Base-by-base conservation (phyloP, 2,797 vertebrate species). In the Neoniphon sammara region DNA sequence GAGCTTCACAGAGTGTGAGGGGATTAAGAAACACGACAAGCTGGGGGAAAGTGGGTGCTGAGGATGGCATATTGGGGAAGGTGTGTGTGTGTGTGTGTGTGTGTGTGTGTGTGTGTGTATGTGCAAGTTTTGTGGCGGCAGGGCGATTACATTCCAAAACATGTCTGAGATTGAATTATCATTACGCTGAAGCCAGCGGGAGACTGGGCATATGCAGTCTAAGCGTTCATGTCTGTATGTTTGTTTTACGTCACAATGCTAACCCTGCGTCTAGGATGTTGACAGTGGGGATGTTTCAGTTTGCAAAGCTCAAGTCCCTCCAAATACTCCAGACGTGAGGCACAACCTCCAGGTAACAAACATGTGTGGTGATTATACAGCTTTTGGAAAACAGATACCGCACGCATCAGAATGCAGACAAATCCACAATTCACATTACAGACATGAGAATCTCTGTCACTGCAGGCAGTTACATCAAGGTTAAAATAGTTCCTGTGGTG, bases 381-480 rank as follows among this genome's bases (percentile, higher is more conserved):
- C 50, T 49, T 57, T 70, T 52, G 49, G 31, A 66, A 53, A 60
- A 63, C 52, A 56, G 27, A 52, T 67, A 53, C 25, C 54, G 53
- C 44, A 58, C 53, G 56, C 67, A 82, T 71, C 60, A 66, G 55
- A 74, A 71, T 69, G 59, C 52, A 73, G 36, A 74, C 17, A 31
- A 79, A 83, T 78, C 63, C 63, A 39, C 63, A 72, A 46, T 63
- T 81, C 60, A 69, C 66, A 75, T 68, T 47, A 31, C 36, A 83
- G 66, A 80, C 46, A 36, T 66, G 21, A 78, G 66, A 54, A 61
- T 69, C 63, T 85, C 66, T 53, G 56, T 80, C 72, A 75, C 84
- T 81, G 11, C 62, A 21, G 84, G 84, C 53, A 17, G 78, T 79
- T 55, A 75, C 75, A 84, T 86, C 82, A 87, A 81, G 82, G 84